A percentile compares a stretch with the other conserved stretches of the same genome.
phyloP scores from a whole-genome alignment of 1,140 invertebrate genomes.

The Drosophila teissieri region DNA sequence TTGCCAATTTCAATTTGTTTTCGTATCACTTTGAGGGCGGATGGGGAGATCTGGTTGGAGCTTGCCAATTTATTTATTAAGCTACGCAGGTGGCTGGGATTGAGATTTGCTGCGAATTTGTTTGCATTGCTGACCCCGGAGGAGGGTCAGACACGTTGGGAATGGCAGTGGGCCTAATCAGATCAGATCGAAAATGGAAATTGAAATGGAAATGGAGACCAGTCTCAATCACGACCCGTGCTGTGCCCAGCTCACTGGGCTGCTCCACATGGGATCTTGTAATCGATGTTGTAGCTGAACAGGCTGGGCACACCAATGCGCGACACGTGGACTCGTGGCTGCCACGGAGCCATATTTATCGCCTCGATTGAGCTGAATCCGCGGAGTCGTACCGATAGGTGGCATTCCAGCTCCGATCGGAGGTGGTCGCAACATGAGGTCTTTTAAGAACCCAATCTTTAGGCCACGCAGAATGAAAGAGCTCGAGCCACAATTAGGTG shows the following conservation, averaged over 20 bases:
- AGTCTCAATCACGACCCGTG: conserved; percentile 48
- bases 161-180: conserved; percentile 30
- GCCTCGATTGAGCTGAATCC: conserved; percentile 48
- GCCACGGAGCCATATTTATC: conserved; percentile 69
- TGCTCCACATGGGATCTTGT: conserved; percentile 63
- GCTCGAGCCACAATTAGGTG: conserved; percentile 46
- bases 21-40: conserved; percentile 61
- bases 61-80: conserved; percentile 66
- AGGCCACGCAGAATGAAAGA: conserved; percentile 35
- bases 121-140: conserved; percentile 40
- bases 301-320: conserved; percentile 61
- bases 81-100: conserved; percentile 64
- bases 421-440: conserved; percentile 37
- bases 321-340: conserved; percentile 35
- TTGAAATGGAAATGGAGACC: conserved; percentile 40
- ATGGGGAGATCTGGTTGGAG: not conserved
- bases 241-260: conserved; percentile 25
- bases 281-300: conserved; percentile 73
- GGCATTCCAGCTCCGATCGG: conserved; percentile 17
- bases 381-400: not conserved
- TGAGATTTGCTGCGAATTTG: conserved; percentile 40
- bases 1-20: conserved; percentile 82
- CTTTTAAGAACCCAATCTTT: not conserved
- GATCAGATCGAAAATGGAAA: conserved; percentile 23
- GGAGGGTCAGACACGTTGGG: conserved; percentile 12